Evolutionary conservation across 2,797 vertebrate species (phyloP).

Genomic region (Catharus ustulatus): DNA sequence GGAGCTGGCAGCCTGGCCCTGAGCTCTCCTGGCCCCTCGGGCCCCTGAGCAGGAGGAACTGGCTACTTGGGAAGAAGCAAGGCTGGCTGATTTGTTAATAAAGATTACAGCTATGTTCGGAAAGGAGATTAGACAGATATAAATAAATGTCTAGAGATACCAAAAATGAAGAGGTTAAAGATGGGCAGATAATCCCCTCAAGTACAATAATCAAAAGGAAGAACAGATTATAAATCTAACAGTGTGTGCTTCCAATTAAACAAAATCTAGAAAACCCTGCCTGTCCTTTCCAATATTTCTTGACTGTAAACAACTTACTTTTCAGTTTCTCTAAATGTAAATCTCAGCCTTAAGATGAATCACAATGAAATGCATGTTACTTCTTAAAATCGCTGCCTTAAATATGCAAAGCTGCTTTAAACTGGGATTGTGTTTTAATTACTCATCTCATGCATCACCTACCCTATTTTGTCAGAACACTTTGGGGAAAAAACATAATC

Average conservation of each 20-base stretch:
- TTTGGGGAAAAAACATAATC: neutral
- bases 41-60: slow-evolving; percentile 42
- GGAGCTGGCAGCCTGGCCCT: slow-evolving; percentile 63
- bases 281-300: slow-evolving; percentile 24
- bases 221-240: slow-evolving; percentile 56
- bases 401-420: slow-evolving; percentile 50
- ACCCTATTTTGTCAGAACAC: neutral
- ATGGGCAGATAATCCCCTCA: slow-evolving; percentile 60
- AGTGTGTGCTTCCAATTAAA: slow-evolving; percentile 49
- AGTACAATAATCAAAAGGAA: slow-evolving; percentile 57
- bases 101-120: slow-evolving; percentile 60
- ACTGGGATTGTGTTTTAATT: slow-evolving; percentile 8
- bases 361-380: neutral
- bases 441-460: slow-evolving; percentile 40
- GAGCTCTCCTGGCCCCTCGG: slow-evolving; percentile 24
- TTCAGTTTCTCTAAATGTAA: slow-evolving; percentile 40
- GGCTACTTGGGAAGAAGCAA: slow-evolving; percentile 68
- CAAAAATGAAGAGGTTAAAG: slow-evolving; percentile 59
- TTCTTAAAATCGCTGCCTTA: slow-evolving; percentile 13
- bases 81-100: slow-evolving; percentile 68
- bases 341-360: slow-evolving; percentile 35
- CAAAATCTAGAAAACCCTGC: slow-evolving; percentile 29
- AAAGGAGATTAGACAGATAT: slow-evolving; percentile 65
- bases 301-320: slow-evolving; percentile 24
- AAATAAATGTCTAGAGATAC: slow-evolving; percentile 58